These are phyloP conservation scores for Acrocephalus arundinaceus DNA, from an alignment of 2,113 vertebrate species.

Conservation along the genomic window DNA sequence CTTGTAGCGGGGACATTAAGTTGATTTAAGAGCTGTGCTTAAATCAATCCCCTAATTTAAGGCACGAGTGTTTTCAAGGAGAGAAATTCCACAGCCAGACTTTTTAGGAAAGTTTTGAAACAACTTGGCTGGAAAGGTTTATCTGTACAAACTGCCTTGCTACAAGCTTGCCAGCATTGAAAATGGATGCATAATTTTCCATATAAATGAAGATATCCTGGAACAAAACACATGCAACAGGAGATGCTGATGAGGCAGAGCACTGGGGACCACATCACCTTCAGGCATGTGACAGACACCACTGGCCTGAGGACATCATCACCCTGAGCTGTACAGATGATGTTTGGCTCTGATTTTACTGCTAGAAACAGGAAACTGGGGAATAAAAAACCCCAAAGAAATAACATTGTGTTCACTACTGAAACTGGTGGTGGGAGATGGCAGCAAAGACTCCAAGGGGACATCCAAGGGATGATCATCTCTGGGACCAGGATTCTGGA, in stretches of 20 bases:
- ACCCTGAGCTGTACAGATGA: not conserved
- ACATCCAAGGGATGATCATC: not conserved
- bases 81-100: not conserved
- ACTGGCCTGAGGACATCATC: fast-evolving
- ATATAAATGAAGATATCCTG: not conserved
- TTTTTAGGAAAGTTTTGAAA: not conserved
- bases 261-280: not conserved
- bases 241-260: not conserved
- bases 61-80: not conserved
- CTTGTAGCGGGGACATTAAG: not conserved
- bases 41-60: not conserved
- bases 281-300: not conserved
- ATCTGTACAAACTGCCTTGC: not conserved
- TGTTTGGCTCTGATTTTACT: not conserved
- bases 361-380: not conserved
- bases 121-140: not conserved
- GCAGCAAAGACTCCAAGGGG: not conserved
- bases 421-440: not conserved
- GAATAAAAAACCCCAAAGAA: not conserved
- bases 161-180: fast-evolving
- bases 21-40: not conserved
- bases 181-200: not conserved
- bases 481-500: not conserved
- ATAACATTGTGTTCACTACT: fast-evolving
- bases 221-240: not conserved